Conservation (phyloP, 2,797 vertebrate genomes). For the Apogon talboti region DNA sequence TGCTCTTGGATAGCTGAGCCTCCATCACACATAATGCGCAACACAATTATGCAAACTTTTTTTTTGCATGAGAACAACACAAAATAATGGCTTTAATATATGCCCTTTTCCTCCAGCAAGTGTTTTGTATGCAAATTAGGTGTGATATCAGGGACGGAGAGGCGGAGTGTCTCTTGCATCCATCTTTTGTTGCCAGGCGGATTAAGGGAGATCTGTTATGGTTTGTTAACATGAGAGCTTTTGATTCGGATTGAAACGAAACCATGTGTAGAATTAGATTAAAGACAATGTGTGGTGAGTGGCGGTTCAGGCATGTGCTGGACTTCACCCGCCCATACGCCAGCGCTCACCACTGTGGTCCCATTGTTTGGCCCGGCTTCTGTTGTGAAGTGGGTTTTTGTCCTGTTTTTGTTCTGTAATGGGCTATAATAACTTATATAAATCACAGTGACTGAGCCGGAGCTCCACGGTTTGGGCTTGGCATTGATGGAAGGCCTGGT, state of each 20-base stretch:
- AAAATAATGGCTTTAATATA: conserved; percentile 86
- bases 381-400: conserved; percentile 80
- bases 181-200: conserved; percentile 84
- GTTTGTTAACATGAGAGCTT: conserved; percentile 87
- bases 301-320: conserved; percentile 75
- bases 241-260: conserved; percentile 86
- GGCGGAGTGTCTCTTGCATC: conserved; percentile 80
- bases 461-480: conserved; percentile 77
- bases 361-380: conserved; percentile 72
- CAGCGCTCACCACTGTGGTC: conserved; percentile 64
- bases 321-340: conserved; percentile 73
- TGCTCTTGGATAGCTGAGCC: conserved; percentile 75
- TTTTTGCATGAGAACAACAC: conserved; percentile 74
- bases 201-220: conserved; percentile 86
- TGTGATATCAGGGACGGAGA: conserved; percentile 84
- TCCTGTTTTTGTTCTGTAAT: conserved; percentile 82
- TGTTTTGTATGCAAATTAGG: conserved; percentile 86
- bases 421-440: conserved; percentile 86
- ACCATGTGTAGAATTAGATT: conserved; percentile 88
- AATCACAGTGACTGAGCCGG: conserved; percentile 80
- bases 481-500: conserved; percentile 81
- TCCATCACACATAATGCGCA: conserved; percentile 72
- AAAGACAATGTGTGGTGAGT: conserved; percentile 83
- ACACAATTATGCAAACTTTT: conserved; percentile 85
- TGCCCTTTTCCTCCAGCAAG: conserved; percentile 85